Percentiles rank a stretch among this genome's conserved stretches.
Conservation (phyloP, 2,888 invertebrate species). For the Dinocampus coccinellae region DNA sequence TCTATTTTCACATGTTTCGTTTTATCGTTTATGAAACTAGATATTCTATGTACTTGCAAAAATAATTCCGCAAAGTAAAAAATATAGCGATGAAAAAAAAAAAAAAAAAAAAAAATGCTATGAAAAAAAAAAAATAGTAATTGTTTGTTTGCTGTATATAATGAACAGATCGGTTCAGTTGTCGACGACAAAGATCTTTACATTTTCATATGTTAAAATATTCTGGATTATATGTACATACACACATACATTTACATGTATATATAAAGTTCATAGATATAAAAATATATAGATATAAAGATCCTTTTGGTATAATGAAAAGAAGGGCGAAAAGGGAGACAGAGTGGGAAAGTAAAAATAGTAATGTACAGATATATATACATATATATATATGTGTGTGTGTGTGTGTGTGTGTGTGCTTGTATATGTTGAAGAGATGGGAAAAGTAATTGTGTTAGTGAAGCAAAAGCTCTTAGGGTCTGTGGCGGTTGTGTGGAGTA, state of each 20-base stretch:
- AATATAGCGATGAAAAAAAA: too few relatives aligned
- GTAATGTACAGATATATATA: slow-evolving; percentile 36
- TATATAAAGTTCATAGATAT: not conserved
- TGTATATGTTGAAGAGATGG: slow-evolving; percentile 13
- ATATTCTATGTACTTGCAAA: too few relatives aligned
- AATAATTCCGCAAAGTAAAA: too few relatives aligned
- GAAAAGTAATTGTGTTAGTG: slow-evolving; percentile 14
- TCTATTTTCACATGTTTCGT: too few relatives aligned
- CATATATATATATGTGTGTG: slow-evolving; percentile 19
- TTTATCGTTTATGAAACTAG: too few relatives aligned
- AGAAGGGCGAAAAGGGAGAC: not conserved
- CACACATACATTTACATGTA: not conserved
- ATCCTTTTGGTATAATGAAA: slow-evolving; percentile 38
- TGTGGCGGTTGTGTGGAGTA: not conserved
- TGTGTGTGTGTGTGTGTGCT: not conserved
- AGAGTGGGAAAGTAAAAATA: slow-evolving; percentile 37
- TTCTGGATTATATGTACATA: not conserved
- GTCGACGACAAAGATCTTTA: not conserved
- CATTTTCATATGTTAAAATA: not conserved
- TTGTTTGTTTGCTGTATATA: not conserved
- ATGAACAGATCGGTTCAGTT: not conserved
- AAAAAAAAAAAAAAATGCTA: too few relatives aligned
- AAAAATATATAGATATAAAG: not conserved
- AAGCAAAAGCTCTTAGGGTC: slow-evolving; percentile 7
- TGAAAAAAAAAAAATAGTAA: too few relatives aligned